Evolutionary conservation across 2,113 vertebrate species (phyloP).

Genomic region (Arothron firmamentum): DNA sequence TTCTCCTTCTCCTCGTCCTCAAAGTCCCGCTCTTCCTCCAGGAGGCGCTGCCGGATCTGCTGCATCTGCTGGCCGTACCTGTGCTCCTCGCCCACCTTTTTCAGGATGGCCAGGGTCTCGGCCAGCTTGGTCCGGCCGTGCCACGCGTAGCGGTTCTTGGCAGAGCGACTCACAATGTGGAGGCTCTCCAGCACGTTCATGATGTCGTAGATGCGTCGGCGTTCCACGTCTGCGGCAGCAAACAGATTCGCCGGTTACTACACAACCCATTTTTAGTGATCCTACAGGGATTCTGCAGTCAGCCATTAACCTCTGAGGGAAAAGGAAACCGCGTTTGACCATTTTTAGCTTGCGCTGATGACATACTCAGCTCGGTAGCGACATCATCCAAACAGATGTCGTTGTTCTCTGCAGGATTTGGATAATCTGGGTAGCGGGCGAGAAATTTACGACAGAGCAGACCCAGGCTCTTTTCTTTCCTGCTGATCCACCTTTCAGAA

Average conservation of each 20-base stretch:
- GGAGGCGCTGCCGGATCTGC: conserved; percentile 81
- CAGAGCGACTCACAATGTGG: conserved; percentile 94
- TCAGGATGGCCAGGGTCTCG: conserved; percentile 84
- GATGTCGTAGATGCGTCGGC: conserved; percentile 93
- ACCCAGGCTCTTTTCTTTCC: conserved; percentile 95
- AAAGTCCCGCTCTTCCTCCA: conserved; percentile 74
- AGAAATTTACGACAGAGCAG: conserved; percentile 93
- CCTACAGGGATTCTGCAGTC: too few species aligned
- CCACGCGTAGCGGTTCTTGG: conserved; percentile 93
- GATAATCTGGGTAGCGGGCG: conserved; percentile 86
- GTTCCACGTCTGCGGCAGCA: conserved; percentile 80
- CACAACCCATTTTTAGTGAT: too few species aligned
- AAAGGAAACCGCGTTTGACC: too few species aligned
- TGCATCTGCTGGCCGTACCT: conserved; percentile 85
- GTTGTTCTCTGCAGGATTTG: conserved; percentile 78
- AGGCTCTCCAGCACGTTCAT: conserved; percentile 96
- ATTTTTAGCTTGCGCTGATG: background rate
- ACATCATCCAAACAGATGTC: conserved; percentile 94
- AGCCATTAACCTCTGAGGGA: too few species aligned
- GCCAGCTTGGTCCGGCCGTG: conserved; percentile 84
- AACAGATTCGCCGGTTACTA: background rate
- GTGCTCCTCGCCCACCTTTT: conserved; percentile 82
- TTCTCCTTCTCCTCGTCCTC: conserved; percentile 76
- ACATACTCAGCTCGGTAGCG: conserved; percentile 90
- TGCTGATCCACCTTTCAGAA: conserved; percentile 84